Conservation (phyloP, 2,797 vertebrate genomes). For the Percopsis omiscomaycus region DNA sequence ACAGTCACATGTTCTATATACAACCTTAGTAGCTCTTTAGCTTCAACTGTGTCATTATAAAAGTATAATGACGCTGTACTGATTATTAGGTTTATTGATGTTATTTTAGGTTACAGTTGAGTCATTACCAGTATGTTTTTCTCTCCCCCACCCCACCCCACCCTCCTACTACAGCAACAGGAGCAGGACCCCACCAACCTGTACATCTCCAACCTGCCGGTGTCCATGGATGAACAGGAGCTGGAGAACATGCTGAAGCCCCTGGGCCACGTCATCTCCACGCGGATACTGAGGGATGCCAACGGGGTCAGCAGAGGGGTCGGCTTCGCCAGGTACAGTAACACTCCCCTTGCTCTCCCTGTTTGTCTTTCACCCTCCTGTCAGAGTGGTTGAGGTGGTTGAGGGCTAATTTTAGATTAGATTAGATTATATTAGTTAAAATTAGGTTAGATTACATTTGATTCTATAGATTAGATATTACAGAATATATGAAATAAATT, state of each 20-base stretch:
- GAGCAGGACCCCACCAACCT: constrained; percentile 98
- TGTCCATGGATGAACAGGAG: constrained; percentile 97
- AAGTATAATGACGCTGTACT: too few species aligned
- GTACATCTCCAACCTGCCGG: constrained; percentile 98
- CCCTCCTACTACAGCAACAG: constrained; percentile 84
- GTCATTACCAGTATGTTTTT: not conserved
- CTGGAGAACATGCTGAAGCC: constrained; percentile 98
- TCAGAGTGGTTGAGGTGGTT: not conserved
- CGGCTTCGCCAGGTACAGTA: constrained; percentile 90
- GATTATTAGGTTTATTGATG: too few species aligned
- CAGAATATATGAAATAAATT: too few species aligned
- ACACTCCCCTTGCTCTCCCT: not conserved
- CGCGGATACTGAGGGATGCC: constrained; percentile 95
- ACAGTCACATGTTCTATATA: too few species aligned
- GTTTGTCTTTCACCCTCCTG: not conserved
- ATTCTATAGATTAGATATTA: too few species aligned
- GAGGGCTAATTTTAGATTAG: not conserved
- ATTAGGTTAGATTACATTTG: too few species aligned
- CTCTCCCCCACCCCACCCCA: constrained; percentile 14
- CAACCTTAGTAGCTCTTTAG: not conserved
- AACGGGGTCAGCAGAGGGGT: constrained; percentile 97
- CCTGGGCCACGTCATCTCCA: constrained; percentile 97
- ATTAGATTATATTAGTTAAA: too few species aligned
- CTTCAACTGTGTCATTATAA: not conserved
- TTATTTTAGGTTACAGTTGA: too few species aligned